Conservation (phyloP, 1,140 invertebrate species). For the Centruroides sculpturatus region DNA sequence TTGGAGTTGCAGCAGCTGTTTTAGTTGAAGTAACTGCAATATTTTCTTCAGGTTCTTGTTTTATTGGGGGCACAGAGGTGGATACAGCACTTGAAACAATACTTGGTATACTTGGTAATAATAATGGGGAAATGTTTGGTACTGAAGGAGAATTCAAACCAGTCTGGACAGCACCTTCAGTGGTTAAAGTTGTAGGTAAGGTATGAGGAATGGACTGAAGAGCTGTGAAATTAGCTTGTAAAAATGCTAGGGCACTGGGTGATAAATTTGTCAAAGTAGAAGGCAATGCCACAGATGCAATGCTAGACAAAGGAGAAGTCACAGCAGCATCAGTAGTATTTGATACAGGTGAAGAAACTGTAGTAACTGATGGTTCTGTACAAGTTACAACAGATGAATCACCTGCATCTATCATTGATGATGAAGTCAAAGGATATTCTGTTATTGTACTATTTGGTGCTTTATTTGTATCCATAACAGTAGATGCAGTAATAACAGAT, state of each 20-base stretch:
- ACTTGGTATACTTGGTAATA: slow-evolving; percentile 1
- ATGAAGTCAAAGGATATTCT: slow-evolving; percentile 1
- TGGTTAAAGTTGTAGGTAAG: slow-evolving; percentile 6
- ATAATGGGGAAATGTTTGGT: not conserved
- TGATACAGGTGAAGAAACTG: not conserved
- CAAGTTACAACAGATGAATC: slow-evolving; percentile 3
- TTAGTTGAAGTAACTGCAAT: slow-evolving; percentile 2
- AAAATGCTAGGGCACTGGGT: slow-evolving; percentile 11
- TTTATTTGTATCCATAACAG: not conserved
- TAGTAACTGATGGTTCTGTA: not conserved
- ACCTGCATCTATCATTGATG: not conserved
- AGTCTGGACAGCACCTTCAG: slow-evolving; percentile 1
- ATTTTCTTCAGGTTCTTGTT: not conserved
- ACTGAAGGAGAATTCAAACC: not conserved
- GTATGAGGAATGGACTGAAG: slow-evolving; percentile 7
- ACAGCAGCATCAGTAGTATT: not conserved
- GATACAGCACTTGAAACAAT: not conserved
- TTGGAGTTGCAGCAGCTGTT: slow-evolving; percentile 6
- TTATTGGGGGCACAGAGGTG: slow-evolving; percentile 1
- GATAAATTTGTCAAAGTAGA: slow-evolving; percentile 11
- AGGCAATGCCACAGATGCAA: slow-evolving; percentile 5
- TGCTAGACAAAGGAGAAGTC: slow-evolving; percentile 1
- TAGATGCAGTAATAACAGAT: not conserved
- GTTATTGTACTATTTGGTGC: not conserved
- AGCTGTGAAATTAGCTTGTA: slow-evolving; percentile 7